Evolutionary conservation across 1,140 invertebrate species (phyloP).

Genomic region (Ooceraea biroi): DNA sequence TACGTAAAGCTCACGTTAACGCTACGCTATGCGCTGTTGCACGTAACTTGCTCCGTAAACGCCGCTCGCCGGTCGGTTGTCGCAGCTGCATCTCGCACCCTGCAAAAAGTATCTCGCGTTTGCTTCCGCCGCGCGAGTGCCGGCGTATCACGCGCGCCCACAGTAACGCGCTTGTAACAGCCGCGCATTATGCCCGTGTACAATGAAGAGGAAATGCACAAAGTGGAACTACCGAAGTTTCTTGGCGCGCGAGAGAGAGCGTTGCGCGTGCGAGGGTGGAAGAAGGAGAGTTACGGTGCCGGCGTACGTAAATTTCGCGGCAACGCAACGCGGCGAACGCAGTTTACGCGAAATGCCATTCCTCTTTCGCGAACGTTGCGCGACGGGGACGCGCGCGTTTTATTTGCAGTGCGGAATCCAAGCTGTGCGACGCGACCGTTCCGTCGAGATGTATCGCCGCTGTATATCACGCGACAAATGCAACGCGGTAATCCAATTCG

Average conservation of each 20-base stretch:
- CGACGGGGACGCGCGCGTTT: background rate
- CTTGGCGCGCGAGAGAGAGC: background rate
- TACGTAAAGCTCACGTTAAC: conserved; percentile 42
- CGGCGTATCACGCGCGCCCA: conserved; percentile 4
- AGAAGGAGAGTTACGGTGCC: conserved; percentile 5
- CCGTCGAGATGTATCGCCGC: background rate
- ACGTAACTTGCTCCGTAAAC: conserved; percentile 28
- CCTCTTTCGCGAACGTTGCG: background rate
- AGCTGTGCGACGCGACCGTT: no score
- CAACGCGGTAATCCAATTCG: no score
- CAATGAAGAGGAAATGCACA: conserved; percentile 48
- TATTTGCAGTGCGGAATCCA: background rate
- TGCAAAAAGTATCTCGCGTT: conserved; percentile 29
- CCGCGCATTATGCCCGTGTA: conserved; percentile 35
- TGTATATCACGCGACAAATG: background rate
- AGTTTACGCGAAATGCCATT: conserved; percentile 2
- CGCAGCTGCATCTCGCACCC: background rate
- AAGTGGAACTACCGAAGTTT: conserved; percentile 46
- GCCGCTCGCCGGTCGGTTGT: conserved; percentile 36
- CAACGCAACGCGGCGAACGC: background rate
- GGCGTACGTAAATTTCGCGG: conserved; percentile 26
- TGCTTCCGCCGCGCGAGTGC: conserved; percentile 7
- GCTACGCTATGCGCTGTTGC: background rate
- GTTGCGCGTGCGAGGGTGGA: background rate
- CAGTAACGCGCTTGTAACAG: conserved; percentile 41